Base-by-base conservation (phyloP, 2,113 vertebrate species). In the Caranx ignobilis region DNA sequence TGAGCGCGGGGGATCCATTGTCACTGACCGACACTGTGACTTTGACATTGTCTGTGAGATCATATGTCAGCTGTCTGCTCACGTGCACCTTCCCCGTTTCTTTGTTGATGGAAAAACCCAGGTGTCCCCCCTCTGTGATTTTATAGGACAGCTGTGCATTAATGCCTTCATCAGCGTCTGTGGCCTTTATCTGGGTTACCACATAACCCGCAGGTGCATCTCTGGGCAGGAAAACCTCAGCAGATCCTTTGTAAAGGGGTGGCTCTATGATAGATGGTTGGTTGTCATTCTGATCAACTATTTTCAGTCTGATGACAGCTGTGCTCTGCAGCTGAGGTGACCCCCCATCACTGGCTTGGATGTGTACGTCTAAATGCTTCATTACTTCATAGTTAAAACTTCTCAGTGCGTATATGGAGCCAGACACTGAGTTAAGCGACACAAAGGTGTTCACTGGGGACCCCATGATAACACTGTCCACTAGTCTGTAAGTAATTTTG, bases 231-330 rank as follows among this genome's bases (percentile, higher is more conserved):
- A 93, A 91, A 0, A 99, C 92, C 89, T 98, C 96, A 4, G 96
- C 95, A 0, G 98, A 96, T 10, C 97, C 96, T 0, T 98, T 99
- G 83, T 93, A 94, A 1, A 97, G 95, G 0, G 91, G 90, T 0
- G 98, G 98, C 60, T 96, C 95, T 11, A 95, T 93, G 75, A 99
- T 96, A 21, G 95, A 83, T 0, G 98, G 98, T 10, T 96, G 93
- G 72, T 99, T 98, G 90, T 99, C 98, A 0, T 99, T 99, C 89
- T 98, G 97, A 91, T 99, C 98, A 34, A 97, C 94, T 84, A 99
- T 95, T 74, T 95, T 95, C 74, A 99, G 95, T 52, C 95, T 95
- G 91, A 99, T 94, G 55, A 96, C 84, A 0, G 97, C 94, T 41
- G 93, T 97, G 91, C 95, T 96, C 90, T 97, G 96, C n/a, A 99